A percentile compares a stretch with the other conserved stretches of the same genome.
phyloP scores from a whole-genome alignment of 2,888 invertebrate species.

The Panorpa germanica region DNA sequence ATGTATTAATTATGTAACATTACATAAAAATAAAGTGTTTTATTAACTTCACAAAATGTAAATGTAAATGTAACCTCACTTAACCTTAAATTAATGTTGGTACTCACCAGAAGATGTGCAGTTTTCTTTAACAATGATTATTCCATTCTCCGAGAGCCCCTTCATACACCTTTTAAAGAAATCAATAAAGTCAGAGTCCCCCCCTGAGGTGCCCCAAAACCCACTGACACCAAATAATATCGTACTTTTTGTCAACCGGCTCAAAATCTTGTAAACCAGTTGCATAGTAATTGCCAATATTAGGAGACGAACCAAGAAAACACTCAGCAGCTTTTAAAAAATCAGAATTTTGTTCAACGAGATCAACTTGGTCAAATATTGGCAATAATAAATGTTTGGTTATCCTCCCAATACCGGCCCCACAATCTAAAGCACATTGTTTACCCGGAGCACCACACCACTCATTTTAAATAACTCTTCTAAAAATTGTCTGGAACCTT shows the following conservation, averaged over 20 bases:
- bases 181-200: conserved; percentile 59
- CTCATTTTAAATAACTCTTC: conserved; percentile 37
- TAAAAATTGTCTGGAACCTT: conserved; percentile 68
- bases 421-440: conserved; percentile 73
- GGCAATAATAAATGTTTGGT: conserved; percentile 67
- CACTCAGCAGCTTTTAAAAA: conserved; percentile 60
- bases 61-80: too few species aligned
- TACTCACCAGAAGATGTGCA: conserved; percentile 50
- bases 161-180: conserved; percentile 46
- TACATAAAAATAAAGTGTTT: too few species aligned
- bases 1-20: too few species aligned
- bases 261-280: conserved; percentile 67
- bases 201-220: conserved; percentile 76
- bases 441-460: conserved; percentile 35
- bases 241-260: conserved; percentile 56
- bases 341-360: conserved; percentile 76
- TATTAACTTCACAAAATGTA: too few species aligned
- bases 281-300: conserved; percentile 30
- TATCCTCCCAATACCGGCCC: conserved; percentile 92
- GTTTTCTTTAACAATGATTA: conserved; percentile 92
- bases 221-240: conserved; percentile 96
- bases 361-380: conserved; percentile 65
- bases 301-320: conserved; percentile 23
- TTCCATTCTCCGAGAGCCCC: conserved; percentile 38
- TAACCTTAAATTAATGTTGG: too few species aligned